These are phyloP conservation scores for Moxostoma hubbsi DNA, from an alignment of 2,797 vertebrate species.

Conservation along the genomic window DNA sequence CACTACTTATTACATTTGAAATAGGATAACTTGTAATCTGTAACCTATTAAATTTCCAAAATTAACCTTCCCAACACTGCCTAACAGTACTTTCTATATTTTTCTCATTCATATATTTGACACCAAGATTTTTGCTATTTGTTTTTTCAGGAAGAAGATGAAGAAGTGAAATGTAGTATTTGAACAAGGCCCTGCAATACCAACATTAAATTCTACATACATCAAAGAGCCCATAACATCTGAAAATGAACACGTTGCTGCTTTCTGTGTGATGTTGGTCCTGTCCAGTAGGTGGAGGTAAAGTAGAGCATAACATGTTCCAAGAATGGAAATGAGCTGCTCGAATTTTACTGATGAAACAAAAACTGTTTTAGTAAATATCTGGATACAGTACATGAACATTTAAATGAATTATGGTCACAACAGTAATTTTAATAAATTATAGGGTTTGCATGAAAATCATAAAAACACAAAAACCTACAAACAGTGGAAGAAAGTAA, in stretches of 20 bases:
- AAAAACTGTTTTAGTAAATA: conserved; percentile 32
- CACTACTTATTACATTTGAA: too few species aligned
- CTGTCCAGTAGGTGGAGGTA: conserved; percentile 20
- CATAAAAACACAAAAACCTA: background rate
- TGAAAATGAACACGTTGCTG: background rate
- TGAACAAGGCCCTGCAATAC: background rate
- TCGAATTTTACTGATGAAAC: conserved; percentile 8
- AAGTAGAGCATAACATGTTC: background rate
- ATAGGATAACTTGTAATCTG: too few species aligned
- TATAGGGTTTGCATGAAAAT: conserved; percentile 28
- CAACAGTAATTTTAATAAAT: conserved; percentile 8
- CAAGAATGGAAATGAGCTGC: background rate
- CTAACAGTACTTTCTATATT: background rate
- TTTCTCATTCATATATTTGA: background rate
- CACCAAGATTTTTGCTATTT: background rate
- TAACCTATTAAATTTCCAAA: too few species aligned
- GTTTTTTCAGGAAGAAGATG: background rate
- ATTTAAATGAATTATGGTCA: conserved; percentile 12
- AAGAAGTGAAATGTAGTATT: background rate
- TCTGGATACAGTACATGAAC: background rate
- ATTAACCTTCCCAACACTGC: too few species aligned
- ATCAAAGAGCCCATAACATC: background rate
- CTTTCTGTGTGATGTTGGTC: background rate
- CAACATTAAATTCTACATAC: too few species aligned
- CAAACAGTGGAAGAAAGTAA: background rate